Conservation (phyloP, 2,113 vertebrate species). For the Acanthochromis polyacanthus region DNA sequence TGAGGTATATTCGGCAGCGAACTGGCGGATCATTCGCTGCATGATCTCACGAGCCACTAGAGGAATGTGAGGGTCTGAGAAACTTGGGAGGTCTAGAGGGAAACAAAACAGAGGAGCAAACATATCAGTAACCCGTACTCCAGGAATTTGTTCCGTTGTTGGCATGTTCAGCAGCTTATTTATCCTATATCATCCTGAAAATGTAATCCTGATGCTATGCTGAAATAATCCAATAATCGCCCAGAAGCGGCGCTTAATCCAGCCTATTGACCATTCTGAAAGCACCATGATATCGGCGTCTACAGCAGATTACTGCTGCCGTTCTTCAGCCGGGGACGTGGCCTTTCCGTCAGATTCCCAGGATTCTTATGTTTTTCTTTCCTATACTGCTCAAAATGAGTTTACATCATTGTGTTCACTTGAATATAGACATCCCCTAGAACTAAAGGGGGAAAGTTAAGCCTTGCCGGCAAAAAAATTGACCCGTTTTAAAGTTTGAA, state of each 20-base stretch:
- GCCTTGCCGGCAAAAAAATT: too few relatives aligned
- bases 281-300: slow-evolving; percentile 33
- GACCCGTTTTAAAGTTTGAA: too few relatives aligned
- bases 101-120: slow-evolving; percentile 33
- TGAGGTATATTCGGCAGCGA: slow-evolving; percentile 99
- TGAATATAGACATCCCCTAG: too few relatives aligned
- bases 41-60: slow-evolving; percentile 99
- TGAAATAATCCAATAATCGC: slow-evolving; percentile 72
- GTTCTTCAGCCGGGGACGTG: not conserved
- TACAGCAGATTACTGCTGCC: slow-evolving; percentile 31
- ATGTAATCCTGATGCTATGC: slow-evolving; percentile 67
- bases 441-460: too few relatives aligned
- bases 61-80: slow-evolving; percentile 97
- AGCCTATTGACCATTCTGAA: slow-evolving; percentile 21
- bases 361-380: not conserved
- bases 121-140: slow-evolving; percentile 29
- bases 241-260: slow-evolving; percentile 49
- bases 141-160: slow-evolving; percentile 40
- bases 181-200: slow-evolving; percentile 56
- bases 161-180: slow-evolving; percentile 21
- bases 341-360: not conserved
- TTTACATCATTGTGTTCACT: too few relatives aligned
- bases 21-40: slow-evolving; percentile 99
- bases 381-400: not conserved
- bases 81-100: slow-evolving; percentile 92